Percentiles rank a stretch among this genome's conserved stretches.
These are phyloP conservation scores for Centropus bengalensis DNA, from an alignment of 2,113 vertebrate genomes.

Conservation along the genomic window DNA sequence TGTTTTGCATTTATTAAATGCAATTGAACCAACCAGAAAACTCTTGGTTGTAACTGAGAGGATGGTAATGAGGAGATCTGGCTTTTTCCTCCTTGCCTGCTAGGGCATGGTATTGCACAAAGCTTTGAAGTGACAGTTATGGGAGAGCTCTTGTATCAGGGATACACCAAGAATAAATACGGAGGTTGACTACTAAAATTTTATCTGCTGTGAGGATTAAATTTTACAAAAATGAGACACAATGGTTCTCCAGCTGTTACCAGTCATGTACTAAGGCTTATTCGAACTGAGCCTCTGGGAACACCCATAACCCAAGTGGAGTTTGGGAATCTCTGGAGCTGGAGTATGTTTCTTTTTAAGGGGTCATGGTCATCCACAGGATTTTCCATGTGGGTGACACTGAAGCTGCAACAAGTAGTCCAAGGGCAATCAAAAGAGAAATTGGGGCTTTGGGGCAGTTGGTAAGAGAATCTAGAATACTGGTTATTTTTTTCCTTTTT, in stretches of 20 bases:
- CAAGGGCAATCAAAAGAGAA: too few species aligned
- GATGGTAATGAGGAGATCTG: background rate
- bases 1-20: background rate
- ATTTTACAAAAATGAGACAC: background rate
- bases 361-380: too few species aligned
- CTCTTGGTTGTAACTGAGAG: background rate
- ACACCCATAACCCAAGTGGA: background rate
- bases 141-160: background rate
- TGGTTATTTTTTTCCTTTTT: too few species aligned
- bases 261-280: fast-evolving
- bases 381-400: too few species aligned
- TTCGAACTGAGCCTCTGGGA: background rate
- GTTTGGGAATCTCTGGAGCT: background rate
- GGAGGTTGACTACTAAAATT: background rate
- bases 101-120: background rate
- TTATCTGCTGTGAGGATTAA: background rate
- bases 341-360: background rate
- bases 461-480: too few species aligned
- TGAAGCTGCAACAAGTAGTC: too few species aligned
- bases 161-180: background rate
- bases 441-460: too few species aligned
- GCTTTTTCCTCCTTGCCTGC: background rate
- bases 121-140: background rate
- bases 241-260: background rate
- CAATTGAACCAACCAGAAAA: background rate